These are phyloP conservation scores for Spodoptera frugiperda DNA, from an alignment of 1,140 invertebrate species.

Conservation along the genomic window DNA sequence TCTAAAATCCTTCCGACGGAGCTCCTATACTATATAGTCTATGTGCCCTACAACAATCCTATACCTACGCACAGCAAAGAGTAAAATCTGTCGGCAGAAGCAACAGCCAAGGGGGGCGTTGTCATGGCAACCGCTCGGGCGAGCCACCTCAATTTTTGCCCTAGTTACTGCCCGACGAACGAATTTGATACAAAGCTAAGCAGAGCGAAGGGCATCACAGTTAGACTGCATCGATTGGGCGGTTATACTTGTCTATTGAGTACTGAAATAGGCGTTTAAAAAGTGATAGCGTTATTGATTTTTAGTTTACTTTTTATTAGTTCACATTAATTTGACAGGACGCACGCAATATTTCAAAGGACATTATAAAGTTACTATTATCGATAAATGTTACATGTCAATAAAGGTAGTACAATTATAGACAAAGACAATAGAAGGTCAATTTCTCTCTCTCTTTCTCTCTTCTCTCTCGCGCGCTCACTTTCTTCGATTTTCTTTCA, in stretches of 20 bases:
- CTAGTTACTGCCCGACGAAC: conserved; percentile 51
- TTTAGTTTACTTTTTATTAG: too few species aligned
- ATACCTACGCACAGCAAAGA: conserved; percentile 13
- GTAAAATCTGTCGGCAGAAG: conserved; percentile 51
- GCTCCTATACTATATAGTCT: background rate
- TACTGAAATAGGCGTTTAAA: background rate
- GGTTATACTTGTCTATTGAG: background rate
- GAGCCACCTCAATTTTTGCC: conserved; percentile 56
- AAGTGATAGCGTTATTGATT: background rate
- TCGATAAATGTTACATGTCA: too few species aligned
- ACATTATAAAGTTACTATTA: too few species aligned
- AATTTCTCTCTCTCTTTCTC: too few species aligned
- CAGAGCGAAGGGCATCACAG: conserved; percentile 39
- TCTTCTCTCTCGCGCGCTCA: too few species aligned
- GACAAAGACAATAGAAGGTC: too few species aligned
- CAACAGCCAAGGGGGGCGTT: conserved; percentile 59
- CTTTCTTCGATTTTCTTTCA: too few species aligned
- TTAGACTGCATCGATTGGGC: conserved; percentile 42
- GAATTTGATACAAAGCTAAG: conserved; percentile 48
- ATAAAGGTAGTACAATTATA: too few species aligned
- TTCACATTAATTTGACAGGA: too few species aligned
- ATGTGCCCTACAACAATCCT: background rate
- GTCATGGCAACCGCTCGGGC: conserved; percentile 59
- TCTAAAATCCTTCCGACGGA: background rate
- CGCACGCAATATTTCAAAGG: too few species aligned